Evolutionary conservation across 2,888 invertebrate genomes (phyloP).

Genomic region (Hemistola chrysoprasaria): DNA sequence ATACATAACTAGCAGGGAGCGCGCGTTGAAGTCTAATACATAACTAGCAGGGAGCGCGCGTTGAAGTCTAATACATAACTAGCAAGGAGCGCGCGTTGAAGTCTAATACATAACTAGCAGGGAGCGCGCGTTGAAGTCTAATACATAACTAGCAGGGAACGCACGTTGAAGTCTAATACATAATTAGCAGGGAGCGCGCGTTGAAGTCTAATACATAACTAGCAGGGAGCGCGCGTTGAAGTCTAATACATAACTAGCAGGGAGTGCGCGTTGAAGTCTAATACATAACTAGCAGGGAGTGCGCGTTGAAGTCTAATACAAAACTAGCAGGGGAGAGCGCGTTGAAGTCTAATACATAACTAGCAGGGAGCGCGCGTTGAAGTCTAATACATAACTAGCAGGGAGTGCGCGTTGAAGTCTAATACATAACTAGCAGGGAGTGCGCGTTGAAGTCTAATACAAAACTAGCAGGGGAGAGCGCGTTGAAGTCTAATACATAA

Average conservation of each 20-base stretch:
- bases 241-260: neutral
- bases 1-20: neutral
- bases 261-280: too few species aligned
- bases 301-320: too few species aligned
- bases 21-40: conserved; percentile 4
- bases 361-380: too few species aligned
- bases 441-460: too few species aligned
- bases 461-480: too few species aligned
- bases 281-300: too few species aligned
- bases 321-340: too few species aligned
- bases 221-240: neutral
- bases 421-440: too few species aligned
- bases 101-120: neutral
- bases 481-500: too few species aligned
- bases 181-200: neutral
- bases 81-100: conserved; percentile 3
- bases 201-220: neutral
- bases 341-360: too few species aligned
- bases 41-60: neutral
- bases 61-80: neutral
- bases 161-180: conserved; percentile 5
- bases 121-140: conserved; percentile 1
- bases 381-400: too few species aligned
- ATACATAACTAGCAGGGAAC: neutral
- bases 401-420: too few species aligned